A percentile compares a stretch with the other conserved stretches of the same genome.
Evolutionary conservation across 2,888 invertebrate genomes (phyloP).

Genomic region (Anthrax anthrax): DNA sequence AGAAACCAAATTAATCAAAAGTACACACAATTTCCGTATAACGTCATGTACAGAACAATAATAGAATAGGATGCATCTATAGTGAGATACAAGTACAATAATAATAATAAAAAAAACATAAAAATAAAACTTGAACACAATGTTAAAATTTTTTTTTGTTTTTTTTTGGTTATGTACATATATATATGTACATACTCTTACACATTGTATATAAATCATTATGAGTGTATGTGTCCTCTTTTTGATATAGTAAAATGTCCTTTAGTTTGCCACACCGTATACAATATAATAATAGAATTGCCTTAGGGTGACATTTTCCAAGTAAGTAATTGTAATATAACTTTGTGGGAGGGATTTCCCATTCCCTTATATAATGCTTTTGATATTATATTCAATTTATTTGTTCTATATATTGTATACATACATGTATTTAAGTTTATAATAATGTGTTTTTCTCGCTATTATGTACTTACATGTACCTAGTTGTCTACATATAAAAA

Average conservation of each 20-base stretch:
- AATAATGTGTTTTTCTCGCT: too few species aligned
- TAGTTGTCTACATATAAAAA: too few species aligned
- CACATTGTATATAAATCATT: too few species aligned
- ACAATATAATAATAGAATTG: conserved; percentile 5
- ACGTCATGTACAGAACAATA: background rate
- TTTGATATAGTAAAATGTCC: background rate
- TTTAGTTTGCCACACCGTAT: conserved; percentile 1
- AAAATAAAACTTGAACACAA: background rate
- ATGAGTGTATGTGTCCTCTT: background rate
- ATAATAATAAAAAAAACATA: too few species aligned
- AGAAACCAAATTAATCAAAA: background rate
- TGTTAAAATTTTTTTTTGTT: background rate
- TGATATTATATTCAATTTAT: too few species aligned
- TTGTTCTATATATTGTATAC: too few species aligned
- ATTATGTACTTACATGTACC: too few species aligned
- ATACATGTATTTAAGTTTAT: too few species aligned
- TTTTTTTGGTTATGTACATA: background rate
- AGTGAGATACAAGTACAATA: background rate
- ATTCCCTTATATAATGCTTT: too few species aligned
- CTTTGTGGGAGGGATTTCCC: conserved; percentile 1
- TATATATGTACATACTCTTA: background rate
- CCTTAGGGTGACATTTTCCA: conserved; percentile 9
- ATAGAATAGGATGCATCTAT: too few species aligned
- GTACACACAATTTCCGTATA: background rate
- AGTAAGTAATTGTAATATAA: conserved; percentile 8